Evolutionary conservation across 2,113 vertebrate species (phyloP).

Genomic region (Hemibagrus wyckioides): DNA sequence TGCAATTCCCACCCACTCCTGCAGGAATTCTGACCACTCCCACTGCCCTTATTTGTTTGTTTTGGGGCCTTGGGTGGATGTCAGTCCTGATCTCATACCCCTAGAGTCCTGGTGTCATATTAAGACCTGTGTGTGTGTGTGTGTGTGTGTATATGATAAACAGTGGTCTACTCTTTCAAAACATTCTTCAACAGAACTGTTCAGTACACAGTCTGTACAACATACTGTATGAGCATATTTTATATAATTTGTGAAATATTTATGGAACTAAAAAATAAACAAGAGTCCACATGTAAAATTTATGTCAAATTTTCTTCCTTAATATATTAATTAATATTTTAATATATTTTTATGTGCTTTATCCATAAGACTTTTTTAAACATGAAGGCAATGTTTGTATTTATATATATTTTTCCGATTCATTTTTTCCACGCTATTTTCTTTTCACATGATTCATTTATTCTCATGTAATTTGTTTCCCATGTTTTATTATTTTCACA

Average conservation of each 20-base stretch:
- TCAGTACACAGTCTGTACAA: background rate
- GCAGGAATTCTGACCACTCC: background rate
- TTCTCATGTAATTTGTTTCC: background rate
- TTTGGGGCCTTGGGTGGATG: background rate
- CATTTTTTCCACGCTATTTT: no score
- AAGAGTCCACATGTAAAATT: background rate
- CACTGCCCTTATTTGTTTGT: background rate
- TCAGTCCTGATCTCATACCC: background rate
- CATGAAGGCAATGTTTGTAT: no score
- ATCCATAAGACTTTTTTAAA: no score
- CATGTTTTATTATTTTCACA: no score
- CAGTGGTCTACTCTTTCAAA: background rate
- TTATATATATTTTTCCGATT: no score
- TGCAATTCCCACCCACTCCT: background rate
- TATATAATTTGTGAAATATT: background rate
- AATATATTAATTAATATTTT: no score
- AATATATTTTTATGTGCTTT: no score
- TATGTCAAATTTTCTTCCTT: background rate
- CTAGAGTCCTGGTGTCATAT: background rate
- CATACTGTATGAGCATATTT: background rate
- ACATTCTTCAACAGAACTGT: background rate
- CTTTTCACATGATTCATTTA: background rate
- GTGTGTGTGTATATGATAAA: background rate
- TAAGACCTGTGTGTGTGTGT: background rate
- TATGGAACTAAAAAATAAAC: no score